Evolutionary conservation across 2,888 invertebrate genomes (phyloP).

Genomic region (Chloromyia formosa): DNA sequence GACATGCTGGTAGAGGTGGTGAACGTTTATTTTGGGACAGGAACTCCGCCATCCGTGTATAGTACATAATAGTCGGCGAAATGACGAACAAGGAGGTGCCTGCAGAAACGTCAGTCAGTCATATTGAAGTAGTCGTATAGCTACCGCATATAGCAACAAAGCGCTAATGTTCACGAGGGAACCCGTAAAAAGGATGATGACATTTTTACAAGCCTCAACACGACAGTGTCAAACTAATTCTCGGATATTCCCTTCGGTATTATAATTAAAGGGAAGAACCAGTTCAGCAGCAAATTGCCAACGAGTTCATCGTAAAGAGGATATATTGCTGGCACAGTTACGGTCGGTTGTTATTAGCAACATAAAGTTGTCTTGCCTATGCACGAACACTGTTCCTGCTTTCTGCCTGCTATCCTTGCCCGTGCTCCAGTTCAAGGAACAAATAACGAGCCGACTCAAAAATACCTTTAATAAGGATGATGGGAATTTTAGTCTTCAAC

Average conservation of each 20-base stretch:
- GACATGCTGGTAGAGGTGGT: not conserved
- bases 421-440: not conserved
- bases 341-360: not conserved
- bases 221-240: constrained; percentile 20
- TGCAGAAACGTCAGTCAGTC: too few relatives aligned
- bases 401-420: too few relatives aligned
- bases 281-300: not conserved
- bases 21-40: too few relatives aligned
- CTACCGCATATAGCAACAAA: too few relatives aligned
- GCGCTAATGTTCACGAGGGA: not conserved
- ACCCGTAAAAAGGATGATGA: not conserved
- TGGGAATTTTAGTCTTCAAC: not conserved
- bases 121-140: too few relatives aligned
- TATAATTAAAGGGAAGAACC: constrained; percentile 23
- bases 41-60: too few relatives aligned
- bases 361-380: not conserved
- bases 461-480: not conserved
- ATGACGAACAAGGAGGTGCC: too few relatives aligned
- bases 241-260: constrained; percentile 13
- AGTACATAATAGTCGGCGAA: too few relatives aligned
- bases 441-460: not conserved
- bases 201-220: constrained; percentile 28
- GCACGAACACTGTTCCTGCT: too few relatives aligned
- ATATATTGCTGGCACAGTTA: not conserved
- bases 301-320: not conserved